Evolutionary conservation across 2,113 vertebrate genomes (phyloP).

Genomic region (Plestiodon gilberti): DNA sequence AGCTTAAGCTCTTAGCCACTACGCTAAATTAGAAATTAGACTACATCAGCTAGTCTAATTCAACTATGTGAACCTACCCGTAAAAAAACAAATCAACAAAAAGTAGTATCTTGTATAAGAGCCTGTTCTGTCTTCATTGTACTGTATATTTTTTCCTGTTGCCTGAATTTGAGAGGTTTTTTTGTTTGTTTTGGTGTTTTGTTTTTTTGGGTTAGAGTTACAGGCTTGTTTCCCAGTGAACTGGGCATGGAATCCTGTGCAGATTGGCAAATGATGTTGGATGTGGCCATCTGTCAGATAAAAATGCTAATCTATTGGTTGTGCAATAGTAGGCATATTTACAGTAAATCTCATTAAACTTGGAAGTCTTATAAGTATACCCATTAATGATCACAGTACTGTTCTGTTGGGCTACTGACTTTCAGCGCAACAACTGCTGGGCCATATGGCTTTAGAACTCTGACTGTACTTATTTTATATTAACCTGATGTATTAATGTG

Average conservation of each 20-base stretch:
- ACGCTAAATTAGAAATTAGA: no score
- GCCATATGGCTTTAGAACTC: not conserved
- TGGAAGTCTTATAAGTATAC: not conserved
- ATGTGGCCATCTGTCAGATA: constrained; percentile 22
- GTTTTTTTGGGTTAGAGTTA: constrained; percentile 33
- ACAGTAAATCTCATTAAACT: not conserved
- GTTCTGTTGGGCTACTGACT: not conserved
- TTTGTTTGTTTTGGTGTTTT: no score
- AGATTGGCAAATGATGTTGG: not conserved
- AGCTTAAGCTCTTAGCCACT: no score
- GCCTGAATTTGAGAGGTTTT: no score
- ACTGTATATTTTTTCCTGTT: constrained; percentile 26
- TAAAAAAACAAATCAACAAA: no score
- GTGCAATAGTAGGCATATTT: not conserved
- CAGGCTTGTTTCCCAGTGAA: not conserved
- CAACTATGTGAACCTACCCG: not conserved
- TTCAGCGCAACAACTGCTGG: constrained; percentile 7
- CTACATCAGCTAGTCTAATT: not conserved
- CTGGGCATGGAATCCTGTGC: not conserved
- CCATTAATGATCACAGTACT: not conserved
- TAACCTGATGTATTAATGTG: constrained; percentile 22
- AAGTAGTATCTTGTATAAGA: no score
- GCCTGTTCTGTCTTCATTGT: constrained; percentile 7
- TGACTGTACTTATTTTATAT: not conserved
- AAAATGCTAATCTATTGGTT: not conserved